Conservation (phyloP, 1,140 invertebrate species). For the Psilanteris sp. region DNA sequence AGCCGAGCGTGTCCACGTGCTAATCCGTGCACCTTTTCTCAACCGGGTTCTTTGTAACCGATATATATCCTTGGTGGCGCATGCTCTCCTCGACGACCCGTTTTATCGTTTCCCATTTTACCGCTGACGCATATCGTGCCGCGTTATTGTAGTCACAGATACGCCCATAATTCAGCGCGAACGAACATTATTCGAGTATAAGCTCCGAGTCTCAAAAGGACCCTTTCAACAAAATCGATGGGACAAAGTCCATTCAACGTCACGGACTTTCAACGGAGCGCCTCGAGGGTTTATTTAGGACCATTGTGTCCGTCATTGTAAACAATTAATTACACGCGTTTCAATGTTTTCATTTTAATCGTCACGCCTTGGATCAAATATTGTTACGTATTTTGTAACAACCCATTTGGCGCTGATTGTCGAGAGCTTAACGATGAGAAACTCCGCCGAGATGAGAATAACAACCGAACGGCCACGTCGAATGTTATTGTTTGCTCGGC, state of each 20-base stretch:
- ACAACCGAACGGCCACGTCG: constrained; percentile 21
- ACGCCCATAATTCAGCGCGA: constrained; percentile 42
- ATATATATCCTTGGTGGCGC: constrained; percentile 26
- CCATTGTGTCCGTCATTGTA: constrained; percentile 16
- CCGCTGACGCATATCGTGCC: constrained; percentile 32
- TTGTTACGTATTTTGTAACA: constrained; percentile 39
- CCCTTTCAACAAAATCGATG: constrained; percentile 2
- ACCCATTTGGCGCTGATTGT: constrained; percentile 4
- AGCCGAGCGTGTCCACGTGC: constrained; percentile 8
- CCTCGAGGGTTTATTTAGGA: constrained; percentile 50
- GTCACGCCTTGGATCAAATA: constrained; percentile 35
- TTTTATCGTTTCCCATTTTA: constrained; percentile 29
- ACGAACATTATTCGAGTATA: constrained; percentile 18
- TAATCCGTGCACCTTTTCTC: constrained; percentile 20
- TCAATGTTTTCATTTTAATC: constrained; percentile 40
- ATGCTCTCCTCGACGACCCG: constrained; percentile 1
- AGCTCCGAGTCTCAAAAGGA: constrained; percentile 18
- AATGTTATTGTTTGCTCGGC: constrained; percentile 31
- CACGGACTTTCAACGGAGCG: not conserved
- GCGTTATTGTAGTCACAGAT: constrained; percentile 28
- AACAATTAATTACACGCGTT: constrained; percentile 52
- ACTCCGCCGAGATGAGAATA: too few relatives aligned
- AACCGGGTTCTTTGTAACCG: constrained; percentile 26
- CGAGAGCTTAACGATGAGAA: constrained; percentile 32
- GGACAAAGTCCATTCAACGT: constrained; percentile 12